These are phyloP conservation scores for Drosophila subpulchrella DNA, from an alignment of 1,140 invertebrate species.

Conservation along the genomic window DNA sequence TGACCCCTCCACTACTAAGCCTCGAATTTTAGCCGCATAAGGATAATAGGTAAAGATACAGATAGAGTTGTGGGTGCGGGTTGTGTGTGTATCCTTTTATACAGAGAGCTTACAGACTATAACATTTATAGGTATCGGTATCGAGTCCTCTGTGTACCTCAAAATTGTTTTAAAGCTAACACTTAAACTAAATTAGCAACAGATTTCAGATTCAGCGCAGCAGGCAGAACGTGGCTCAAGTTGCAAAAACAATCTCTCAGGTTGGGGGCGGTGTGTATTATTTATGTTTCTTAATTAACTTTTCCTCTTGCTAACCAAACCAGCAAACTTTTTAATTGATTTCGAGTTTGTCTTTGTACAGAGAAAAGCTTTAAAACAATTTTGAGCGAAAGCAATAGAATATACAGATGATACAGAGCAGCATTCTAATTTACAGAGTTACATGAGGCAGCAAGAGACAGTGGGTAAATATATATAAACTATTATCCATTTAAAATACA, in stretches of 20 bases:
- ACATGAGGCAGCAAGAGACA: conserved; percentile 20
- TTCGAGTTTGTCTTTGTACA: conserved; percentile 25
- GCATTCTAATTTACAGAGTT: conserved; percentile 25
- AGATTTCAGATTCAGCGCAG: conserved; percentile 43
- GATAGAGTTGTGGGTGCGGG: neutral
- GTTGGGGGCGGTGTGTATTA: neutral
- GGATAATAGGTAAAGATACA: conserved; percentile 9
- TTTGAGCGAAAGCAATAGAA: conserved; percentile 56
- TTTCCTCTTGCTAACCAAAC: conserved; percentile 59
- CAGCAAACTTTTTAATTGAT: conserved; percentile 54
- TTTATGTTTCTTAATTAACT: conserved; percentile 25
- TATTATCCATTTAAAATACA: neutral
- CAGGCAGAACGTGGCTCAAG: conserved; percentile 71
- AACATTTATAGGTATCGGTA: conserved; percentile 22
- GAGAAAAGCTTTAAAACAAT: conserved; percentile 78
- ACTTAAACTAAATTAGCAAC: conserved; percentile 54
- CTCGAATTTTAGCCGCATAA: conserved; percentile 16
- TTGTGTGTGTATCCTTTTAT: conserved; percentile 21
- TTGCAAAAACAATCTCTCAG: conserved; percentile 43
- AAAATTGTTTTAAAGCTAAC: conserved; percentile 79
- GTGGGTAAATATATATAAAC: neutral
- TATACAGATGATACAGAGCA: conserved; percentile 31
- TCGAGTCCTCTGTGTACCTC: conserved; percentile 10
- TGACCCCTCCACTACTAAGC: conserved; percentile 40
- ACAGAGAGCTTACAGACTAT: conserved; percentile 56